A percentile compares a stretch with the other conserved stretches of the same genome.
Conservation (phyloP, 2,888 invertebrate genomes). For the Cremastinae sp. region DNA sequence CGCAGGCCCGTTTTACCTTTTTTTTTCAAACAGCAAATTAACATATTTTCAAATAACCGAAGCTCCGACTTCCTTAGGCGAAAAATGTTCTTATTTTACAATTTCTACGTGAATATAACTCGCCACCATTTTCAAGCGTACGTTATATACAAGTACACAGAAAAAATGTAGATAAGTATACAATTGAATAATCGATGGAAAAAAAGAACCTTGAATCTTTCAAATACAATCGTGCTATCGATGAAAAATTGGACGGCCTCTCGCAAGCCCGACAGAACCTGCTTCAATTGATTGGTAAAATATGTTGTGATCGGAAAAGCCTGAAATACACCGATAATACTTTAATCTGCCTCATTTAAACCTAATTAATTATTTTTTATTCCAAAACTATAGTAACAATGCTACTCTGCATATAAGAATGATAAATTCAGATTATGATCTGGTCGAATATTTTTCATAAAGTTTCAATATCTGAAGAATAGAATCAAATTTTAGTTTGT, state of each 20-base stretch:
- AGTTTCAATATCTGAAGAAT: no score
- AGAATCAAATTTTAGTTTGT: no score
- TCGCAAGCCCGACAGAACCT: constrained; percentile 70
- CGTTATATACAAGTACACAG: constrained; percentile 30
- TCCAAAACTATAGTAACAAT: no score
- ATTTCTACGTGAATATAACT: constrained; percentile 6
- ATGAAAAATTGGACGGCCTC: constrained; percentile 71
- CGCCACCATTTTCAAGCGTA: constrained; percentile 30
- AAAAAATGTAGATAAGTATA: constrained; percentile 12
- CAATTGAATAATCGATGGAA: background rate
- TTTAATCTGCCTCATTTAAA: background rate
- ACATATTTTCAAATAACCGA: constrained; percentile 1
- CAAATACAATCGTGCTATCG: constrained; percentile 73
- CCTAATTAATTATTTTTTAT: background rate
- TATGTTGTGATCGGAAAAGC: constrained; percentile 74
- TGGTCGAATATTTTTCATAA: no score
- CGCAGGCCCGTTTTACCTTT: constrained; percentile 6
- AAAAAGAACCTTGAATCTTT: constrained; percentile 76
- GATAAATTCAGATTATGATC: no score
- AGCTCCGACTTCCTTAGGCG: background rate
- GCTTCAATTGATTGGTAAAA: constrained; percentile 73
- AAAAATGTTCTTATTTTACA: background rate
- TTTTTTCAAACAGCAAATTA: constrained; percentile 1
- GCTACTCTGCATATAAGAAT: no score
- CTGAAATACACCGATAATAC: constrained; percentile 67